Evolutionary conservation across 2,888 invertebrate species (phyloP), one percentile per base, ranked within the genome.

Genomic region (Spisula subtruncata): DNA sequence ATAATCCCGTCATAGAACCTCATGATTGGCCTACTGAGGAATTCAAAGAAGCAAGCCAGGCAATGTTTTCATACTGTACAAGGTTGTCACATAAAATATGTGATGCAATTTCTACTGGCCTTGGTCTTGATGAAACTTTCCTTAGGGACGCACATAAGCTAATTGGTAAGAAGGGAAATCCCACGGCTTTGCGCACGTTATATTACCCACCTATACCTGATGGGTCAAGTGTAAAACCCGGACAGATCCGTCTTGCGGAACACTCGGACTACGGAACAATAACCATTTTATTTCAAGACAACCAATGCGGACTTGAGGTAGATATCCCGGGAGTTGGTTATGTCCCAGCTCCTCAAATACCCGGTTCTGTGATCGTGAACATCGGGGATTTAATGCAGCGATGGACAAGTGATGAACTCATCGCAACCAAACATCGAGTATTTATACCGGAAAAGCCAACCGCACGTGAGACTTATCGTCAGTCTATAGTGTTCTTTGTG

Each of bases 331-430:
- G 93, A 92, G 98, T 98, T 54, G 97, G 98, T 93, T 98, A 98
- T 98, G 97, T 98, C 94, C 97, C 98, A 66, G 98, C 98, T 4
- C 98, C 98, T 0, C 98, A 98, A 94, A 97, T 98, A 84, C 98
- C 98, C 0, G 98, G 98, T 51, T 98, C 98, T 46, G 98, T 98
- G 93, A 97, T 98, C 80, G 97, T 98, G 51, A 98, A 98, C 95
- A 97, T 98, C 41, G 98, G 98, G 29, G 98, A 98, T 95, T 97
- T 98, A 85, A 97, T 98, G 87, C 98, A 98, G 32, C 97, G 97
- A 80, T 98, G 98, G 98, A 98, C 98, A 6, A 97, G 97, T 85
- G 98, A 98, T 92, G 97, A 97, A 85, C 97, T 98, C 88, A 97
- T 98, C 32, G 98, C 98, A 86, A 97, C 98, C 95, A 93, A 91